Evolutionary conservation across 2,113 vertebrate genomes (phyloP).

Genomic region (Pandion haliaetus): DNA sequence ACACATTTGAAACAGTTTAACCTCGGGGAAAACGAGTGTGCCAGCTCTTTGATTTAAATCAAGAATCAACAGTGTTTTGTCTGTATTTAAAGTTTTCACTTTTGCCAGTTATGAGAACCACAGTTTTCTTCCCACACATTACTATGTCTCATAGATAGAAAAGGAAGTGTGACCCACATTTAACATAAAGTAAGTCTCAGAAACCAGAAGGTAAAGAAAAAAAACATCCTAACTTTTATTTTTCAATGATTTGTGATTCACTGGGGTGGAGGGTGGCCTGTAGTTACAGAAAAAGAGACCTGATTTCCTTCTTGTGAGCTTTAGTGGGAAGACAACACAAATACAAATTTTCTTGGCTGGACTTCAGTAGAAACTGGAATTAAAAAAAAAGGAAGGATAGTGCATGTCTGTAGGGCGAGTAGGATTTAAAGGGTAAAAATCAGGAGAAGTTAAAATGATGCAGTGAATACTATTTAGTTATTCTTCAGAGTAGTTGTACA

Average conservation of each 20-base stretch:
- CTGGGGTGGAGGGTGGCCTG: neutral
- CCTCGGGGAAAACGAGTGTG: neutral
- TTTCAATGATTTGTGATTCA: neutral
- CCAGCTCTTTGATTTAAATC: slow-evolving; percentile 1
- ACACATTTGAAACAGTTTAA: neutral
- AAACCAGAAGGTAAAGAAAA: neutral
- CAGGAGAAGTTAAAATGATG: neutral
- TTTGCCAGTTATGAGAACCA: neutral
- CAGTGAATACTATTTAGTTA: neutral
- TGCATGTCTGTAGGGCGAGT: neutral
- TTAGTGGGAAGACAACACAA: neutral
- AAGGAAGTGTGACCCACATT: neutral
- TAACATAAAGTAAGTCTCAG: neutral
- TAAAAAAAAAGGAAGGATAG: neutral
- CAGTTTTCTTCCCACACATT: neutral
- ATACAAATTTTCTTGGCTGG: neutral
- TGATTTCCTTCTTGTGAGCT: neutral
- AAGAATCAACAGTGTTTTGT: neutral
- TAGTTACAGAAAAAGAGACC: neutral
- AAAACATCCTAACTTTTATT: neutral
- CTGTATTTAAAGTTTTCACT: slow-evolving; percentile 8
- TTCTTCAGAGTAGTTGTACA: neutral
- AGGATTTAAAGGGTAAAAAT: neutral
- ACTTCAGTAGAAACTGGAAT: neutral
- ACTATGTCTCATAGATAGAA: neutral